Base-by-base conservation (phyloP, 2,888 invertebrate species). In the Uloborus plumipes region DNA sequence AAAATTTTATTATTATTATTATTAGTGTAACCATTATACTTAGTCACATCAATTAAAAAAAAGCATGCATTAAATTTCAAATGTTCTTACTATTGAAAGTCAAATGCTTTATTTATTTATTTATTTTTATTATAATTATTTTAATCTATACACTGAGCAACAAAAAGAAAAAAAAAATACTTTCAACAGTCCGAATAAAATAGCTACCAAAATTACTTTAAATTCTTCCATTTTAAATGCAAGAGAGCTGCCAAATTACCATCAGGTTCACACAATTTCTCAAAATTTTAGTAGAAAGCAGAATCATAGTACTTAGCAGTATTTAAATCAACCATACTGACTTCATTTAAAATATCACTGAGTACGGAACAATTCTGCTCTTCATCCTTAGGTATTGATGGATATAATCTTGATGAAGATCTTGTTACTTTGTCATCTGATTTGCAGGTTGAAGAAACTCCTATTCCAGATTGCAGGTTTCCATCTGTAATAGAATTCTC, bases 341-440 rank as follows among this genome's bases (percentile, higher is more conserved):
- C 50, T 14, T 74, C 80, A 65, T 75, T 81, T 18, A 81, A 59
- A 64, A 81, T 20, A 62, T 70, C 74, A 51, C 80, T 81, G 16
- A 81, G 16, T 31, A 55, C 64, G n/a, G 80, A 81, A 51, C 74
- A 74, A 51, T 74, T 75, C 20, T 74, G 58, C 31, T 74, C 64
- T n/a, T 81, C 80, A 11, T 47, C 55, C 39, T 50, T 66, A n/a
- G 50, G 31, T 4, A 39, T 14, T 53, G 26, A 69, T 26, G 74
- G 26, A 22, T 20, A 11, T 6, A 20, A 47, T 18, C 59, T 39
- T 11, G n/a, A 7, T 3, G 53, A 16, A 50, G 58, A 47, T 51
- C 31, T 18, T 7, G 64, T n/a, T 7, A 16, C 26, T 20, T 16
- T 13, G 4, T 47, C 18, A 18, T 49, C 31, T 22, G 47, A 59